Evolutionary conservation across 2,888 invertebrate genomes (phyloP).

Genomic region (Pachycephus smyrnensis): DNA sequence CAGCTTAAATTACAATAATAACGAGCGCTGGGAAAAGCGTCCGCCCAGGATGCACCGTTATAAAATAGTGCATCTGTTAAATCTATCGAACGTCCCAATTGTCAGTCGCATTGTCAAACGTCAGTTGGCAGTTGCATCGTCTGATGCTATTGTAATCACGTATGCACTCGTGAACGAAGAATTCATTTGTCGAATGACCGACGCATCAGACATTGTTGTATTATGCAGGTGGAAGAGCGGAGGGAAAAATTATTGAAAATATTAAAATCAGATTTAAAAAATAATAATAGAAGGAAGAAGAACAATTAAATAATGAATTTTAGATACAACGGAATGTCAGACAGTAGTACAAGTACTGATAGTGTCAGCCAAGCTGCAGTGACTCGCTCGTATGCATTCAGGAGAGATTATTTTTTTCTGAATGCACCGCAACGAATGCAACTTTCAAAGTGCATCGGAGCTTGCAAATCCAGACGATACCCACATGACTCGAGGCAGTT

Average conservation of each 20-base stretch:
- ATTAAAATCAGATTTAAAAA: not conserved
- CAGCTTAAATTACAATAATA: conserved; percentile 56
- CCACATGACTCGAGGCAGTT: not conserved
- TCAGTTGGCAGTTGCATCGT: not conserved
- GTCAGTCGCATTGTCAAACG: not conserved
- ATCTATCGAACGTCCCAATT: not conserved
- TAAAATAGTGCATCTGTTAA: conserved; percentile 33
- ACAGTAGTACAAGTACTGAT: not conserved
- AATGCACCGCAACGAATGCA: not conserved
- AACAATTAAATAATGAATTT: not conserved
- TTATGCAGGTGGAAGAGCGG: not conserved
- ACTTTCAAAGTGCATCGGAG: not conserved
- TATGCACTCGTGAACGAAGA: not conserved
- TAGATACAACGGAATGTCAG: not conserved
- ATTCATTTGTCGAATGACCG: not conserved
- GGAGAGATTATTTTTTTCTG: not conserved
- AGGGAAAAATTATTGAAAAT: not conserved
- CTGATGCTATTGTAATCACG: not conserved
- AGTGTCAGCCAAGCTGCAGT: not conserved
- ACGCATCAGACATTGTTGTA: not conserved
- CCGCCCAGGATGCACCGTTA: conserved; percentile 32
- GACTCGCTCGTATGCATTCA: not conserved
- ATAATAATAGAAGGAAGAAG: not conserved
- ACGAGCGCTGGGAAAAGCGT: conserved; percentile 34
- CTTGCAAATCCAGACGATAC: not conserved